Evolutionary conservation across 2,888 invertebrate species (phyloP), one percentile per base, ranked within the genome.

Genomic region (Oxyteleia sp.): DNA sequence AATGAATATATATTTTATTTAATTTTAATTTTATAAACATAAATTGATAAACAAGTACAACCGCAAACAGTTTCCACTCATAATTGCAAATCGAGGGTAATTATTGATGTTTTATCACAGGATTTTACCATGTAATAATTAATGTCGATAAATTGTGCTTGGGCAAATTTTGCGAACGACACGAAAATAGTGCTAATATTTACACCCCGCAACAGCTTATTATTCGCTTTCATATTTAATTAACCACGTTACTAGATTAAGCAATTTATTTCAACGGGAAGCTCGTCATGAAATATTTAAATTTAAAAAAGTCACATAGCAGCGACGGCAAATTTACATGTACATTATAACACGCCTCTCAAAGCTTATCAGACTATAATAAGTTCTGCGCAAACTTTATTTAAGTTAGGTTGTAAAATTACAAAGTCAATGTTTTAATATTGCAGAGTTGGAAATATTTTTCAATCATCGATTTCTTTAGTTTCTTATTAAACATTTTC

Each of bases 321-420:
- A n/a, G n/a, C n/a, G 38, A n/a, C n/a, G n/a, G 32, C 13, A 59
- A 41, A 2, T 26, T 59, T 41, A 38, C 61, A 45, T 29, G 45
- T 45, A 43, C 13, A 61, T 61, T 61, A 61, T n/a, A 29, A 61
- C 29, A 29, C 41, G 59, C 41, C 61, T 61, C 26, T 32, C 18
- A n/a, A 63, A 63, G 61, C 35, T 63, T 63, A 63, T 63, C 47
- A 20, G 47, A 47, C 11, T 45, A 16, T 61, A 61, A 45, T 59
- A 59, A 59, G 41, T 59, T 61, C 32, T 13, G 5, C 13, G 18
- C 29, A 11, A 63, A 47, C 61, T 63, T 45, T 45, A 32, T 10
- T 16, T 16, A 45, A 63, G 18, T 63, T 26, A 5, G 15, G 1
- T 43, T 43, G 26, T 43, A 59, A 43, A 43, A 43, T 59, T 59